Base-by-base conservation (phyloP, 2,113 vertebrate species). In the Circaetus gallicus region DNA sequence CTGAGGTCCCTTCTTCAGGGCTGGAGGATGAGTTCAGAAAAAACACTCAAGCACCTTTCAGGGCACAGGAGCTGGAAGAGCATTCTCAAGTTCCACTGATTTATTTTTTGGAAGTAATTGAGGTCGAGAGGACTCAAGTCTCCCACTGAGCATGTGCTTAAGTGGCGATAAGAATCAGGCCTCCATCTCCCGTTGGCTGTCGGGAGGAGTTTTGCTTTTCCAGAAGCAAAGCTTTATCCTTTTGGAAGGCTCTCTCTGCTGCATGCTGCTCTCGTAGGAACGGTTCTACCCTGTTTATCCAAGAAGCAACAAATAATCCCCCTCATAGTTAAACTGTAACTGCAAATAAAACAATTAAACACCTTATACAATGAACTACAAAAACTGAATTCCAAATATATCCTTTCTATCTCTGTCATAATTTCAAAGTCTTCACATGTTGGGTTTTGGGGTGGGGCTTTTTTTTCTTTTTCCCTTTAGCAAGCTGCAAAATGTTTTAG, bases 41-140 rank as follows among this genome's bases (percentile, higher is more conserved):
- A 53, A 8, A 1, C 43, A 3, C 77, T 13, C 7, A 0, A 22
- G 58, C 29, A 14, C 14, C 43, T 28, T 5, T 1, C 6, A 32
- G 53, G 67, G 32, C 72, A 4, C 3, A 10, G 66, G 32, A 77
- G 89, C 63, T 16, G 65, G 7, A 8, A 43, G 77, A 4, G 3
- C 32, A 5, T 8, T 29, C 32, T 14, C 40, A 4, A 4, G 34
- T 18, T 20, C 16, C 55, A 5, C 26, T 4, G 56, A 26, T 53
- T 58, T 24, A 17, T 53, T 38, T 34, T 47, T 63, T 34, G 40
- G 12, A 13, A 49, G 77, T 21, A 26, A 18, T 34, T 25, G 65
- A 42, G 72, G 91, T 47, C 2, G 2, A 36, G 53, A 36, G 89
- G 86, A 49, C 61, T 36, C 2, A 3, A 6, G 58, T 18, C 10